Conservation (phyloP, 2,113 vertebrate species). For the Orientallactaga bullata region DNA sequence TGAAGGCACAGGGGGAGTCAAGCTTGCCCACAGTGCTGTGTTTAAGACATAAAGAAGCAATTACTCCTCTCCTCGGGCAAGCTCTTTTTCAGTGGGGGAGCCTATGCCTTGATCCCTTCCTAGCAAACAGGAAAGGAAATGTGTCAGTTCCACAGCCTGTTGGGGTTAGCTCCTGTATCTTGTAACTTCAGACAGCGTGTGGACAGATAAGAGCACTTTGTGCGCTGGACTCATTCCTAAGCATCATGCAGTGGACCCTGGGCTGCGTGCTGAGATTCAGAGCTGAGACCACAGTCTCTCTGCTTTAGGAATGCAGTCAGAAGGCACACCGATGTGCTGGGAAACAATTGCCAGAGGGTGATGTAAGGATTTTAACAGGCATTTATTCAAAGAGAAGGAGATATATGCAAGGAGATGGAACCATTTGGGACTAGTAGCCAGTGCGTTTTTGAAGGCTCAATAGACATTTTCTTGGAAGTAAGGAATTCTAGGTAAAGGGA, state of each 20-base stretch:
- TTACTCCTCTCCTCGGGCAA: slow-evolving; percentile 80
- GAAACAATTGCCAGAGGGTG: neutral
- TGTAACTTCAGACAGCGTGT: neutral
- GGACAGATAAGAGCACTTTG: neutral
- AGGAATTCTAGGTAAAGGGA: slow-evolving; percentile 2
- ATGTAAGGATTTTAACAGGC: neutral
- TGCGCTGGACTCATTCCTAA: neutral
- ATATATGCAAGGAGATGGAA: neutral
- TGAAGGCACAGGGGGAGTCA: slow-evolving; percentile 63
- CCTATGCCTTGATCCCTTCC: slow-evolving; percentile 36
- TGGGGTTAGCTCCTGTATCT: neutral
- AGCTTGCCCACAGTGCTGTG: slow-evolving; percentile 51
- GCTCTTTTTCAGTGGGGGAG: slow-evolving; percentile 48
- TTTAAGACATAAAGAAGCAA: slow-evolving; percentile 80
- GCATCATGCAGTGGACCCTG: neutral
- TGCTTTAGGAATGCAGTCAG: neutral
- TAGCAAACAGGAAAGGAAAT: slow-evolving; percentile 43
- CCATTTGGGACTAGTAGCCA: neutral
- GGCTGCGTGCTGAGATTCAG: neutral
- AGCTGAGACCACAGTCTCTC: neutral
- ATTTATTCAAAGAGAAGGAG: neutral
- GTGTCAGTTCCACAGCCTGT: neutral
- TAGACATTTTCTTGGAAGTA: neutral
- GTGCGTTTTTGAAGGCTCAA: neutral
- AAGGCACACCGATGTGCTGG: neutral